Percentiles rank a stretch among this genome's conserved stretches.
Evolutionary conservation across 1,140 invertebrate species (phyloP).

Genomic region (Caenorhabditis inopinata): DNA sequence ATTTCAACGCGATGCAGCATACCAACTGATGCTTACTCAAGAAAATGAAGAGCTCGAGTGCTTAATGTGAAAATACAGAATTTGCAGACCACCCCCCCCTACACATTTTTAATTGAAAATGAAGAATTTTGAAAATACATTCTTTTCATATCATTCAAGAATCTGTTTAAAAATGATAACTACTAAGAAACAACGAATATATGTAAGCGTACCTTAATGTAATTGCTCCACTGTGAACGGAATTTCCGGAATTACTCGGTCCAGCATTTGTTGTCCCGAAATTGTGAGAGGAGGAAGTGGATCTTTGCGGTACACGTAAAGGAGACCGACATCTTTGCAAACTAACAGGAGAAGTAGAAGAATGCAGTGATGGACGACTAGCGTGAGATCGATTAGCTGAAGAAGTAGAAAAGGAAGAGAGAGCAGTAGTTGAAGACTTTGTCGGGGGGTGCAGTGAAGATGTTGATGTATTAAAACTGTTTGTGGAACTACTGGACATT

Average conservation of each 20-base stretch:
- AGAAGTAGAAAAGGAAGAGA: background rate
- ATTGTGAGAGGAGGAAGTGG: background rate
- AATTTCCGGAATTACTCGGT: background rate
- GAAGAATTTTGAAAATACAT: too few species aligned
- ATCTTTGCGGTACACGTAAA: background rate
- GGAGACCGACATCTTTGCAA: background rate
- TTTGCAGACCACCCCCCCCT: too few species aligned
- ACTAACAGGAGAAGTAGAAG: background rate
- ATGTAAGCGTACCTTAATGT: slow-evolving; percentile 8
- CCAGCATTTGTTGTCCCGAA: background rate
- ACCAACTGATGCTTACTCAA: too few species aligned
- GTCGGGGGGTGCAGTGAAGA: background rate
- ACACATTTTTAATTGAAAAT: too few species aligned
- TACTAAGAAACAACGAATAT: too few species aligned
- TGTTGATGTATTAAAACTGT: slow-evolving; percentile 21
- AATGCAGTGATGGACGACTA: background rate
- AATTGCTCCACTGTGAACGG: background rate
- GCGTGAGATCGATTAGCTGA: background rate
- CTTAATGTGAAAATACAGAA: too few species aligned
- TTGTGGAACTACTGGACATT: slow-evolving; percentile 53
- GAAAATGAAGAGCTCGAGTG: too few species aligned
- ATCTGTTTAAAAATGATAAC: too few species aligned
- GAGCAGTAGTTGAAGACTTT: slow-evolving; percentile 15
- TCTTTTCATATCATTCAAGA: too few species aligned
- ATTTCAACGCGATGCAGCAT: too few species aligned